phyloP scores from a whole-genome alignment of 2,113 vertebrate species.

The Gasterosteus nipponicus region DNA sequence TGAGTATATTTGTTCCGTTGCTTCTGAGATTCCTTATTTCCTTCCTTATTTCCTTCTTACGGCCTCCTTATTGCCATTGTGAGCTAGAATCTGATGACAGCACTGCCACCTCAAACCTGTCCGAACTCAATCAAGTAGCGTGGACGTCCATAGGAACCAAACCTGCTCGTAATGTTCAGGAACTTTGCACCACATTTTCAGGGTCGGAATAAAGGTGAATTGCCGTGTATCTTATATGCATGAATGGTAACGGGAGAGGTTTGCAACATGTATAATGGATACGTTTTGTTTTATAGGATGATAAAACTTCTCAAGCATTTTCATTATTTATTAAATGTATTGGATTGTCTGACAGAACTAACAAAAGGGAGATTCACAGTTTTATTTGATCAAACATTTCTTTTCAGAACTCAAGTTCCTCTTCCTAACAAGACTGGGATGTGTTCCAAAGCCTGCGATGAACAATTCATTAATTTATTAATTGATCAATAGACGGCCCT shows the following conservation, averaged over 20 bases:
- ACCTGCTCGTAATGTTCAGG: not conserved
- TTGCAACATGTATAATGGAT: not conserved
- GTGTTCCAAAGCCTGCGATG: not conserved
- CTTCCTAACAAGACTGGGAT: not conserved
- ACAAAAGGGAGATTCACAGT: not conserved
- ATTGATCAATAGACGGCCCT: not conserved
- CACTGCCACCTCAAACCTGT: not conserved
- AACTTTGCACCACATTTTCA: not conserved
- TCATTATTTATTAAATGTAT: not conserved
- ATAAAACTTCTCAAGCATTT: not conserved
- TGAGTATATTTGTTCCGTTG: conserved; percentile 2
- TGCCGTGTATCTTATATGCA: too few relatives aligned
- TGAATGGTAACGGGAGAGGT: not conserved
- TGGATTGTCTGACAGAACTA: not conserved
- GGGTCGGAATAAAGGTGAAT: not conserved
- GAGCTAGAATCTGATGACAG: not conserved
- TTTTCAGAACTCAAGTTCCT: not conserved
- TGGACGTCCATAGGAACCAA: not conserved
- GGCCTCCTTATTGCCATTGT: not conserved
- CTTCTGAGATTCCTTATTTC: conserved; percentile 7
- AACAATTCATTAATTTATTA: not conserved
- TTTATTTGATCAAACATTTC: too few relatives aligned
- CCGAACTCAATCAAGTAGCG: not conserved
- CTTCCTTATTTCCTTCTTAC: not conserved
- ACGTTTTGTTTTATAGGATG: not conserved